Percentiles rank a stretch among this genome's conserved stretches.
These are phyloP conservation scores for Apodemia hepburni DNA, from an alignment of 2,888 invertebrate species.

Conservation along the genomic window DNA sequence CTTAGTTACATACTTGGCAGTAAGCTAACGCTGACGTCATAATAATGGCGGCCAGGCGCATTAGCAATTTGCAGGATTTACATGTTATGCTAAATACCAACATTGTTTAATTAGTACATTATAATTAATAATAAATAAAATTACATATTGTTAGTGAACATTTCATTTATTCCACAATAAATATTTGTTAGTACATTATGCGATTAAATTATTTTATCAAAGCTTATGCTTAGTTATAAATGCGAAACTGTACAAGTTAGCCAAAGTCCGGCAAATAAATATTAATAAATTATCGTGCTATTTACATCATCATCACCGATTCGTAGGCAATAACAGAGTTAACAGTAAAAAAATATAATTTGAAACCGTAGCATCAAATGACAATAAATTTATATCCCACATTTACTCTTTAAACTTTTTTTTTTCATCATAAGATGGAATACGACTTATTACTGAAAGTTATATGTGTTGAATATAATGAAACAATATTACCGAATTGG, in stretches of 20 bases:
- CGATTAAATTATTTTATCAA: conserved; percentile 53
- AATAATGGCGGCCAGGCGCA: background rate
- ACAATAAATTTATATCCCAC: no score
- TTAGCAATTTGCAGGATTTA: background rate
- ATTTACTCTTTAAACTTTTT: no score
- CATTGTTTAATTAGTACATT: background rate
- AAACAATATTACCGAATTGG: no score
- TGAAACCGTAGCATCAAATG: no score
- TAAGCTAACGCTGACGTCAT: background rate
- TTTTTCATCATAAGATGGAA: no score
- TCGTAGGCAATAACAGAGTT: conserved; percentile 34
- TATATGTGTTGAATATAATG: no score
- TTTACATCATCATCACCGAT: conserved; percentile 45
- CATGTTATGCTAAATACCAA: background rate
- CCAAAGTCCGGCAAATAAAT: conserved; percentile 53
- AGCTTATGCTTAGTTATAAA: conserved; percentile 57
- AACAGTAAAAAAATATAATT: conserved; percentile 32
- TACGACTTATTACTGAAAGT: no score
- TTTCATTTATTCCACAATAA: conserved; percentile 67
- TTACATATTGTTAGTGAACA: conserved; percentile 43
- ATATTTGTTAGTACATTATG: conserved; percentile 61
- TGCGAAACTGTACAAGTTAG: conserved; percentile 71
- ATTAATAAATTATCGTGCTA: conserved; percentile 52
- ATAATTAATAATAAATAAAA: conserved; percentile 16
- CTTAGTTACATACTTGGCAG: no score